Conservation (phyloP, 2,888 invertebrate genomes). For the Siphonodentalium dalli region DNA sequence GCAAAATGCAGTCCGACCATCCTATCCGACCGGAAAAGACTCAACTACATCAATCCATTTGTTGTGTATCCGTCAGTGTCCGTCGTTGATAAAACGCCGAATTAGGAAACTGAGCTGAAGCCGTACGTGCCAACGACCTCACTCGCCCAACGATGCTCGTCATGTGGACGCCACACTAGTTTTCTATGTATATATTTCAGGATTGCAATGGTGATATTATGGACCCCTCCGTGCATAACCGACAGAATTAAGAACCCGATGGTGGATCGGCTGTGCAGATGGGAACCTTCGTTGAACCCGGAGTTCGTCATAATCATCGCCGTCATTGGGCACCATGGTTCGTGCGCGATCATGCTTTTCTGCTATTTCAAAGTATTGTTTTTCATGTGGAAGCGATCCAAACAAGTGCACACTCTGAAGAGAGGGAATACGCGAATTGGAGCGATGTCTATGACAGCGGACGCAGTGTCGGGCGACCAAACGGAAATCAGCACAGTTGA, state of each 20-base stretch:
- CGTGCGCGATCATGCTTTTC: constrained; percentile 45
- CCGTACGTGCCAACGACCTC: too few species aligned
- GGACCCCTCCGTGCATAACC: constrained; percentile 51
- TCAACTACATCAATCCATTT: too few species aligned
- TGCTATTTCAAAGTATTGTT: constrained; percentile 48
- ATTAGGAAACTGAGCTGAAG: too few species aligned
- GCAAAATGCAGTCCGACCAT: too few species aligned
- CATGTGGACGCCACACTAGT: too few species aligned
- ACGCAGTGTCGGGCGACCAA: too few species aligned
- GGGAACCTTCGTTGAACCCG: constrained; percentile 55
- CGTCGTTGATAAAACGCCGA: too few species aligned
- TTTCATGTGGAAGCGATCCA: constrained; percentile 35
- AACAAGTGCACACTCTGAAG: too few species aligned
- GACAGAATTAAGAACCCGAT: constrained; percentile 45
- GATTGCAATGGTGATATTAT: constrained; percentile 47
- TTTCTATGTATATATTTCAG: constrained; percentile 38
- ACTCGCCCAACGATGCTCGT: too few species aligned
- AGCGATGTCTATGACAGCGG: background rate
- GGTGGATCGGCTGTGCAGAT: constrained; percentile 42
- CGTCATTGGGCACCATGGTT: constrained; percentile 55
- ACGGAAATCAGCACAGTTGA: background rate
- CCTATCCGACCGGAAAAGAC: too few species aligned
- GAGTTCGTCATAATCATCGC: constrained; percentile 55
- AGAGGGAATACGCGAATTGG: too few species aligned
- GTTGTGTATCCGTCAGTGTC: too few species aligned